Evolutionary conservation across 2,888 invertebrate species (phyloP), one percentile per base, ranked within the genome.

Genomic region (Drosophila silvestris): DNA sequence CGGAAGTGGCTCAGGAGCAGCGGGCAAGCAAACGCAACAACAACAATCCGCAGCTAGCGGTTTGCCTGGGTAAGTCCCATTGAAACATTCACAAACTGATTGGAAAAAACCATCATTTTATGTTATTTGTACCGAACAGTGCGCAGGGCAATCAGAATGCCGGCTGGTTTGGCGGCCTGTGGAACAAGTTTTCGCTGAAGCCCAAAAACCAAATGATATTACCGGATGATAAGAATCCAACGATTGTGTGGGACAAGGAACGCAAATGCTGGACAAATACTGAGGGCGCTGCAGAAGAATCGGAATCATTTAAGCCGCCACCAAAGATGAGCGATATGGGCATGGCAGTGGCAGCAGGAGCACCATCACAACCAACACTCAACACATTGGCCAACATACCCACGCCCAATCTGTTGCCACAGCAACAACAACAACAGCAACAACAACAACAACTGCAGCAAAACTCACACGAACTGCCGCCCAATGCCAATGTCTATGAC

Each of bases 151-250:
- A 80, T 80, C 91, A 92, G 78, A 93, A 93, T 85, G 91, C 93
- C 16, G 96, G 97, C 66, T 98, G 98, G 97, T 96, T 98, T 91
- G 97, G 97, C 75, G 97, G 97, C 60, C 95, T 98, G 86, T 97
- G 97, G 94, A 97, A 96, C 93, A 97, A 97, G 93, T 94, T 98
- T 70, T 95, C 97, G 28, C 95, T 97, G 63, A 96, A 97, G 83
- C 96, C 97, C 53, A 97, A 97, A 94, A 98, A 98, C 95, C 98
- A 98, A 95, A 98, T 98, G 98, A 98, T 97, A 91, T 94, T 99
- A 83, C 98, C 99, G 1, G 98, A 98, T 94, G 98, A 99, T 94
- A 98, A 96, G 93, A 97, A 98, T 94, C 98, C 98, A 77, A 94
- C 97, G 77, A 98, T 98, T 94, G 97, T 98, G 63, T 99, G 98